A percentile compares a stretch with the other conserved stretches of the same genome.
Evolutionary conservation across 2,113 vertebrate genomes (phyloP).

Genomic region (Stigmatopora argus): DNA sequence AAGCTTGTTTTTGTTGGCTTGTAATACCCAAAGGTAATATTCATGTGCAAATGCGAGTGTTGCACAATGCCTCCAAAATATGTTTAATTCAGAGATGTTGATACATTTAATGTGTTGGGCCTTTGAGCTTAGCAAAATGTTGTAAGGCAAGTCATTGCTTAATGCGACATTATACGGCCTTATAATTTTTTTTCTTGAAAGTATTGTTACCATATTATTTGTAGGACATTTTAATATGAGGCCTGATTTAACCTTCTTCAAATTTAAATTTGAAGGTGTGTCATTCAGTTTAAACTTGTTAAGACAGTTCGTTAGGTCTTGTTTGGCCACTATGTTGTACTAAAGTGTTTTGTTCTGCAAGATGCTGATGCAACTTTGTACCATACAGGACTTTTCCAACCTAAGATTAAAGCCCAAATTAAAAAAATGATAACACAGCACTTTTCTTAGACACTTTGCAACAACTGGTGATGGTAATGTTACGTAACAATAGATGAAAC

Average conservation of each 20-base stretch:
- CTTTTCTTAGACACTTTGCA: too few species aligned
- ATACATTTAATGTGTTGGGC: not conserved
- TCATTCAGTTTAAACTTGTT: not conserved
- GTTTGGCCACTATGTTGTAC: not conserved
- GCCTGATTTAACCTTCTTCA: not conserved
- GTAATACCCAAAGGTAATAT: not conserved
- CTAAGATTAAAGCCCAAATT: too few species aligned
- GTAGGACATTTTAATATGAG: not conserved
- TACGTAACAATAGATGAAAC: not conserved
- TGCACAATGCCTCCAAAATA: not conserved
- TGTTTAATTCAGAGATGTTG: not conserved
- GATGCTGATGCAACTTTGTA: not conserved
- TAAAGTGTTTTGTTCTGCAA: not conserved
- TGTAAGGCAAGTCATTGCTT: not conserved
- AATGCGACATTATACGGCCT: not conserved
- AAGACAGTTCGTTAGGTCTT: not conserved
- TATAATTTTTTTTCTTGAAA: not conserved
- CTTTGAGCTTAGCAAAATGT: not conserved
- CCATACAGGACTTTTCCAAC: not conserved
- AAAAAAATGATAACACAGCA: too few species aligned
- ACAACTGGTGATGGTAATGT: not conserved
- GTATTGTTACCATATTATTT: not conserved
- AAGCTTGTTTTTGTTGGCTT: conserved; percentile 1
- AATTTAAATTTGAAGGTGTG: not conserved
- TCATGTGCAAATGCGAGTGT: not conserved